phyloP scores from a whole-genome alignment of 2,113 vertebrate genomes.

The Rhinogobius similis region DNA sequence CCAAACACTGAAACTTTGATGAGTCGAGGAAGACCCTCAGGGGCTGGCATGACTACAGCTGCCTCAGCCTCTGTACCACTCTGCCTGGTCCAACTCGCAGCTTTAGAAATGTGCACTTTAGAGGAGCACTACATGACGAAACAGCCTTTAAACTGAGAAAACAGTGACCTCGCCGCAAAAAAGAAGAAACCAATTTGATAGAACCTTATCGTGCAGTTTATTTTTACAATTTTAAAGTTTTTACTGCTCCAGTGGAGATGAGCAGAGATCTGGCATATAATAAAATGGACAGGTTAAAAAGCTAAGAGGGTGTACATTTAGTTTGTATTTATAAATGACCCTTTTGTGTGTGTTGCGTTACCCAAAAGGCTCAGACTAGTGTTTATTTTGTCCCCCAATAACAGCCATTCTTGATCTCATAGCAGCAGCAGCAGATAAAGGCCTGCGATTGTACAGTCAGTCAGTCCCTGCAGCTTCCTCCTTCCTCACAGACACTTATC shows the following conservation, averaged over 20 bases:
- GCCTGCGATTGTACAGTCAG: neutral
- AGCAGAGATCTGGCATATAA: too few relatives aligned
- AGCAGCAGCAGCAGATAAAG: neutral
- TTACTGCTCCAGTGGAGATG: too few relatives aligned
- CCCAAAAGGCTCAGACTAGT: neutral
- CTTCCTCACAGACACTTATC: neutral
- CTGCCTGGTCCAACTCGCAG: neutral
- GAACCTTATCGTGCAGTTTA: too few relatives aligned
- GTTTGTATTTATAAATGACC: too few relatives aligned
- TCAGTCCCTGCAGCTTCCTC: neutral
- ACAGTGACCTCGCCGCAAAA: neutral
- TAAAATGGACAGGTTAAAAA: too few relatives aligned
- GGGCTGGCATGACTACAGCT: slow-evolving; percentile 1
- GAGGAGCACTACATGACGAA: neutral
- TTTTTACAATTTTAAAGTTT: too few relatives aligned
- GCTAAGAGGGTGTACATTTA: too few relatives aligned
- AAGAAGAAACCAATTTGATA: neutral
- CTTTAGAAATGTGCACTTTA: slow-evolving; percentile 3
- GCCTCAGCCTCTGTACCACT: neutral
- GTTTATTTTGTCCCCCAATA: neutral
- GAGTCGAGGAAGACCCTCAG: slow-evolving; percentile 14
- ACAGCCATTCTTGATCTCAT: neutral
- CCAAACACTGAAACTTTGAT: slow-evolving; percentile 28
- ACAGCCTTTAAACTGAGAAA: neutral
- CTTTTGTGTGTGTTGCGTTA: too few relatives aligned